These are phyloP conservation scores for Thysanoteuthis rhombus DNA, from an alignment of 2,888 invertebrate genomes.

Conservation along the genomic window DNA sequence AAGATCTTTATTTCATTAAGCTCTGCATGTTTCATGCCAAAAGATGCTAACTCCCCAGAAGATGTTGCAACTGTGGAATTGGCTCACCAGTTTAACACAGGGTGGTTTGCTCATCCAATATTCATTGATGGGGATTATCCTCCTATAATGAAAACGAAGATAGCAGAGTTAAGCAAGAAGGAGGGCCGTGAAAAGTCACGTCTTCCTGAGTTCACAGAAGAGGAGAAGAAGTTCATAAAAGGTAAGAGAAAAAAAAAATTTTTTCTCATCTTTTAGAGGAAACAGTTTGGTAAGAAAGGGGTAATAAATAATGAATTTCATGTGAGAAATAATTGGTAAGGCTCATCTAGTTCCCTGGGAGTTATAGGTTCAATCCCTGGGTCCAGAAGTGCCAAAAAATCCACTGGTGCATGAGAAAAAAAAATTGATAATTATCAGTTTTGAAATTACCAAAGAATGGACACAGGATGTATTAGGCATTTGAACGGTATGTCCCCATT, in stretches of 20 bases:
- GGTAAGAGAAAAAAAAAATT: constrained; percentile 46
- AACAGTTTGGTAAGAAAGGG: too few relatives aligned
- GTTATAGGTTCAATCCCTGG: too few relatives aligned
- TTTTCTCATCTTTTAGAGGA: background rate
- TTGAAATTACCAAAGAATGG: too few relatives aligned
- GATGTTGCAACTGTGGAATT: constrained; percentile 55
- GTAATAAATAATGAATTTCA: too few relatives aligned
- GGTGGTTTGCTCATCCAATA: constrained; percentile 64
- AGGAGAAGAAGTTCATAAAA: constrained; percentile 56
- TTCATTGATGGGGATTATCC: constrained; percentile 70
- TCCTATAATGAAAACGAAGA: constrained; percentile 51
- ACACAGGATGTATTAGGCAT: too few relatives aligned
- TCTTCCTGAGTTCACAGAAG: constrained; percentile 60
- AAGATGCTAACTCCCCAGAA: constrained; percentile 46
- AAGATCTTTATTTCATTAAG: constrained; percentile 53
- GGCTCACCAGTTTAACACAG: constrained; percentile 51
- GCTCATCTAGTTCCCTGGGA: too few relatives aligned
- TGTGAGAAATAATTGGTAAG: too few relatives aligned
- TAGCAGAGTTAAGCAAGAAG: constrained; percentile 48
- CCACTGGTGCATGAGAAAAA: too few relatives aligned
- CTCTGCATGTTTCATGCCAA: constrained; percentile 53
- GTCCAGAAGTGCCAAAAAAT: too few relatives aligned
- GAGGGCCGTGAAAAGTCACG: constrained; percentile 51
- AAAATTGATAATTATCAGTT: too few relatives aligned
- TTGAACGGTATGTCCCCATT: too few relatives aligned